phyloP scores from a whole-genome alignment of 2,888 invertebrate genomes.

The Andrena chrysosceles region DNA sequence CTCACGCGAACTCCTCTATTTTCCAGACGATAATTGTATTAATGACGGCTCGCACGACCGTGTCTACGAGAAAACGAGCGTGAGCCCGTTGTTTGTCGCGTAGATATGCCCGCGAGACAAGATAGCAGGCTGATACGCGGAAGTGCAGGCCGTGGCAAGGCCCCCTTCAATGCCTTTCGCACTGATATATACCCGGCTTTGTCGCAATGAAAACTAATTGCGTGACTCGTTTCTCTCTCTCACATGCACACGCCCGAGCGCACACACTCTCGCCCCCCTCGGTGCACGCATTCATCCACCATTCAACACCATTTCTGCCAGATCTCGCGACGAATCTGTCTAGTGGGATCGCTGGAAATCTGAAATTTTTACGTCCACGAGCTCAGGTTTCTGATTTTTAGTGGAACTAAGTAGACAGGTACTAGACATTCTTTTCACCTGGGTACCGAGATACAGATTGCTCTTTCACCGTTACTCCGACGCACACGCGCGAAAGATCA shows the following conservation, averaged over 20 bases:
- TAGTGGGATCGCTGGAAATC: no score
- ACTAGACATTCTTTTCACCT: neutral
- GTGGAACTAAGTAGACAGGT: no score
- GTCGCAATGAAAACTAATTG: slow-evolving; percentile 75
- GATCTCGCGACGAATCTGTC: no score
- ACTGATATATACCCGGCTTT: slow-evolving; percentile 73
- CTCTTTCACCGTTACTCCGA: slow-evolving; percentile 29
- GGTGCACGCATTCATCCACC: neutral
- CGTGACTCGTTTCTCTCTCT: slow-evolving; percentile 41
- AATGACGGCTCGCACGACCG: slow-evolving; percentile 60
- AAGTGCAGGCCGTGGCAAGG: slow-evolving; percentile 81
- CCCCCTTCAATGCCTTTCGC: slow-evolving; percentile 82
- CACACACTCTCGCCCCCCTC: neutral
- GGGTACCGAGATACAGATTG: no score
- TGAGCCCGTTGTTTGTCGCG: slow-evolving; percentile 61
- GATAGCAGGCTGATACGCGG: slow-evolving; percentile 81
- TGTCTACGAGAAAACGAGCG: slow-evolving; percentile 51
- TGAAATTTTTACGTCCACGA: no score
- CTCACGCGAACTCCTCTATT: slow-evolving; percentile 19
- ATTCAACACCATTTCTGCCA: neutral
- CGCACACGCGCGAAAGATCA: slow-evolving; percentile 36
- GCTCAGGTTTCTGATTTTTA: no score
- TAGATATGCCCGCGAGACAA: slow-evolving; percentile 66
- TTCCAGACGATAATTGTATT: slow-evolving; percentile 66
- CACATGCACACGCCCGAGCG: neutral